Base-by-base conservation (phyloP, 2,113 vertebrate species). In the Oryzias celebensis region DNA sequence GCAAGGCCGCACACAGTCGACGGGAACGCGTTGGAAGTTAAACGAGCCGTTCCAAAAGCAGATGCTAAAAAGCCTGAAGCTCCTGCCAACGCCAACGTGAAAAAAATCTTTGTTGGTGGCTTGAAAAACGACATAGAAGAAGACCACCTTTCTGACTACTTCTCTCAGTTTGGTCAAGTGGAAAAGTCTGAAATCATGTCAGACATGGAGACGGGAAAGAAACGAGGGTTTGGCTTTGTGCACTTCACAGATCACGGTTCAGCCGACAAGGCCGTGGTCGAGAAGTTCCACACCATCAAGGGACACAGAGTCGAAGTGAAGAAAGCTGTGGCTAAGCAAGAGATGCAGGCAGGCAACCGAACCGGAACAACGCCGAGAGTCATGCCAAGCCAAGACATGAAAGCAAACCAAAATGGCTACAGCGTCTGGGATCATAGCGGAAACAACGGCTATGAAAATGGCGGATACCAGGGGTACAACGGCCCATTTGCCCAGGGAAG, bases 21-120 rank as follows among this genome's bases (percentile, higher is more conserved):
- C 87, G 94, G 94, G 71, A 95, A 93, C 87, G 90, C 92, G 36
- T 95, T 97, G 61, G 96, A 98, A 88, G 89, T 98, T 87, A 98
- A 98, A 86, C 92, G 96, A 13, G 95, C 96, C 22, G 95, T 97
- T 74, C 95, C 96, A 22, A 91, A 94, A 31, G 96, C 97, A 82
- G 96, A 98, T 85, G 96, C 96, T 50, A 94, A 94, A 71, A 94
- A 91, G 17, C 96, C 96, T 1, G 96, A 95, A 23, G 95, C 95
- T 0, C 94, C 96, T 66, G 96, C 96, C 0, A 98, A 98, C 73
- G 96, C 20, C 20, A 20, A 20, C 20, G 20, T 98, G 58, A 98
- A 98, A 93, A 98, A 98, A 77, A 96, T 98, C 20, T 20, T 20
- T 20, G 20, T 20, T 20, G 20, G 20, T 20, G 20, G 20, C 20